Evolutionary conservation across 1,140 invertebrate species (phyloP), one percentile per base, ranked within the genome.

Genomic region (Gryon sp.): DNA sequence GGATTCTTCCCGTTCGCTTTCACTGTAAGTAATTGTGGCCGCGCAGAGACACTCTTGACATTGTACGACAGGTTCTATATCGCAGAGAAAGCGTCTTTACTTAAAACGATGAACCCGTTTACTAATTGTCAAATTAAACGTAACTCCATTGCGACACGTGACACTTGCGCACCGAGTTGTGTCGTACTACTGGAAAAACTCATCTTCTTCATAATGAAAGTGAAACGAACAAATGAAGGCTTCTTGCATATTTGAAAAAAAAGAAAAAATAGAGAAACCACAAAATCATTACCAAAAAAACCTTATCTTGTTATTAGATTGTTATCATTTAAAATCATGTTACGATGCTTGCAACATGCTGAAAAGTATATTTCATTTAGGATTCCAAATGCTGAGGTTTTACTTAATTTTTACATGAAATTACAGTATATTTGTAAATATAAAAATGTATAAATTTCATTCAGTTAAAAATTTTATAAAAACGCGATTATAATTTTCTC

Each of bases 121-220:
- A 46, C 63, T 66, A 76, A 63, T 74, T 79, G 52, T 76, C 78
- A 70, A 79, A 76, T 79, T 79, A 63, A 65, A 63, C 40, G 30
- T 73, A 78, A 66, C 46, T 55, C 52, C 6, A 18, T n/a, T n/a
- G 52, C 45, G 72, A 69, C 48, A 72, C 62, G 60, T 77, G 57
- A 72, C 65, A 73, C 62, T 77, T 72, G 62, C 24, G 38, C 46
- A 62, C 28, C 60, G 60, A 72, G 41, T 62, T 72, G 68, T 53
- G 46, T 60, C 62, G 53, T 11, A 4, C 28, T 11, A 16, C n/a
- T 4, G 53, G 9, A 66, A 59, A 68, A 75, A 74, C 36, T 66
- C 60, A 70, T 72, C 66, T 60, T 59, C 40, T 45, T 45, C 16
- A 41, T 14, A 62, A 72, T 18, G 74, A 77, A 77, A 77, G 74